Percentiles rank a stretch among this genome's conserved stretches.
These are phyloP conservation scores for Alethe castanea DNA, from an alignment of 2,113 vertebrate genomes.

Conservation along the genomic window DNA sequence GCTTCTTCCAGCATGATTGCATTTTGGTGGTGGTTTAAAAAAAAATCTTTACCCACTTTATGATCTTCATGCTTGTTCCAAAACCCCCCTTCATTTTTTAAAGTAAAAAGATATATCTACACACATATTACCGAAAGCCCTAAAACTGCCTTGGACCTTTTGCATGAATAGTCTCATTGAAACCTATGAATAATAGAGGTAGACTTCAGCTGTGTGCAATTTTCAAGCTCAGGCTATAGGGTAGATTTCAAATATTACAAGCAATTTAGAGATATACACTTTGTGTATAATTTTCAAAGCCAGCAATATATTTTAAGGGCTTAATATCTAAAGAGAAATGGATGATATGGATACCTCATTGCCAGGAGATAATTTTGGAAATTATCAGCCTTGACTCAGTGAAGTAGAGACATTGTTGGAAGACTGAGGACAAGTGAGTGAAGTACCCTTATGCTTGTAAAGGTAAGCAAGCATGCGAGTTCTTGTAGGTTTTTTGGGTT, in stretches of 20 bases:
- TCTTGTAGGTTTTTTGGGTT: neutral
- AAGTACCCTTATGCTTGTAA: neutral
- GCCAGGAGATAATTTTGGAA: neutral
- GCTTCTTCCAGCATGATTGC: constrained; percentile 30
- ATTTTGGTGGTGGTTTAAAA: constrained; percentile 34
- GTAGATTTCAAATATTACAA: neutral
- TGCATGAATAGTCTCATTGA: constrained; percentile 11
- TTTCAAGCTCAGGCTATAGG: neutral
- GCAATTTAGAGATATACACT: neutral
- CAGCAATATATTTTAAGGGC: neutral
- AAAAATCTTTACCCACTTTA: constrained; percentile 28
- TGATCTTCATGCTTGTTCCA: constrained; percentile 35
- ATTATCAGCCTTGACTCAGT: neutral
- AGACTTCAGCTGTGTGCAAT: neutral
- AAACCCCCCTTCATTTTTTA: constrained; percentile 42
- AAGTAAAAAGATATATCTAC: constrained; percentile 11
- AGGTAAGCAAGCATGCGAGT: rapidly evolving
- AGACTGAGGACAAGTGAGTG: neutral
- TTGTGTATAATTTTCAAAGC: neutral
- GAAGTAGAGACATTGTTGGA: neutral
- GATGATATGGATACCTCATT: neutral
- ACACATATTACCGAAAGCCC: neutral
- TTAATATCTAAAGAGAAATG: neutral
- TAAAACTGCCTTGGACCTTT: neutral
- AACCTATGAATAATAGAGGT: neutral